Conservation (phyloP, 2,888 invertebrate genomes). For the Drosophila birchii region DNA sequence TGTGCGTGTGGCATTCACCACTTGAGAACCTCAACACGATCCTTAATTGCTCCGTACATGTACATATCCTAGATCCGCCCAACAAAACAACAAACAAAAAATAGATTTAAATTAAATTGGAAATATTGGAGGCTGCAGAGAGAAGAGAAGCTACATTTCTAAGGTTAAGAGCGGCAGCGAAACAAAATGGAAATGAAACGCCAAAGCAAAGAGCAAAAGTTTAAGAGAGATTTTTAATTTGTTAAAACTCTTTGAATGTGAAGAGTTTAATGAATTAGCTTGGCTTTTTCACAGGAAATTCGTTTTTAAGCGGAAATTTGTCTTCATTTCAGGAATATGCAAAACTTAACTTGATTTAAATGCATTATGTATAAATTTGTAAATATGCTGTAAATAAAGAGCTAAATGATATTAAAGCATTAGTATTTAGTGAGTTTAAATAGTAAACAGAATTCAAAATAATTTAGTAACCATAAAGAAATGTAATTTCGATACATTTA, state of each 20-base stretch:
- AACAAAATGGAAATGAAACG: conserved; percentile 61
- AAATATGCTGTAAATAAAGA: no score
- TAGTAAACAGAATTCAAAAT: background rate
- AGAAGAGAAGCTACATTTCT: background rate
- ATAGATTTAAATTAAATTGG: conserved; percentile 4
- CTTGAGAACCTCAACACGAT: conserved; percentile 46
- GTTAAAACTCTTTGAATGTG: background rate
- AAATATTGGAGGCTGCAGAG: background rate
- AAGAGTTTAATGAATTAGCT: background rate
- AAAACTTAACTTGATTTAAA: background rate
- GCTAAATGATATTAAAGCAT: background rate
- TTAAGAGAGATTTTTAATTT: conserved; percentile 26
- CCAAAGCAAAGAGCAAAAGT: conserved; percentile 9
- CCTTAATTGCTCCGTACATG: conserved; percentile 48
- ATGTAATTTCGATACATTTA: background rate
- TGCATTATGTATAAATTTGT: background rate
- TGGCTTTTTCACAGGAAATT: background rate
- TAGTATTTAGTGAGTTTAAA: background rate
- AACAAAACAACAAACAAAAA: background rate
- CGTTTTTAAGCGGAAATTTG: background rate
- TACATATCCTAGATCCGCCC: conserved; percentile 7
- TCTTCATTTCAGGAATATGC: background rate
- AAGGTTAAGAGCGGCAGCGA: conserved; percentile 21
- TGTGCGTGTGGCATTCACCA: conserved; percentile 27
- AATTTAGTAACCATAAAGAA: background rate